Evolutionary conservation across 2,888 invertebrate genomes (phyloP).

Genomic region (Encarsia formosa): DNA sequence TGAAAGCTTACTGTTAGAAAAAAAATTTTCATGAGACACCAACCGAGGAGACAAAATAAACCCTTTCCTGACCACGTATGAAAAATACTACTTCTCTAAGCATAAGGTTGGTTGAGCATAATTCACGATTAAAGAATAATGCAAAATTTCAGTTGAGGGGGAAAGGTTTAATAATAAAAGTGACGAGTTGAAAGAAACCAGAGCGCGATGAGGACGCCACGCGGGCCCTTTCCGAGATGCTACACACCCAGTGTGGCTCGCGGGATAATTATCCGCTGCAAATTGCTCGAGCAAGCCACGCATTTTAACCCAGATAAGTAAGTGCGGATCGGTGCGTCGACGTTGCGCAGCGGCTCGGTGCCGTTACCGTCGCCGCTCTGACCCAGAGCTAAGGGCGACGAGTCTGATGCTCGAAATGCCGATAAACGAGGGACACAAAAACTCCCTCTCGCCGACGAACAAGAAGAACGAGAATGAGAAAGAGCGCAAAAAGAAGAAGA

Average conservation of each 20-base stretch:
- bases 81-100: too few relatives aligned
- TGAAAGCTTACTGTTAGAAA: too few relatives aligned
- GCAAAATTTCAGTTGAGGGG: too few relatives aligned
- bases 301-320: constrained; percentile 29
- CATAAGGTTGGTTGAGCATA: too few relatives aligned
- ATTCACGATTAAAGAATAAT: too few relatives aligned
- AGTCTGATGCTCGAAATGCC: too few relatives aligned
- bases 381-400: constrained; percentile 28
- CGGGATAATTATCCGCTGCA: constrained; percentile 14
- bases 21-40: too few relatives aligned
- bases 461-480: not conserved
- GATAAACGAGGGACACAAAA: not conserved
- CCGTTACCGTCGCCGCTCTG: constrained; percentile 24
- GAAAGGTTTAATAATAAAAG: too few relatives aligned
- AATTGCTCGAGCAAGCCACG: constrained; percentile 1
- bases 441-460: not conserved
- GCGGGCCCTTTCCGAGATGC: not conserved
- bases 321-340: not conserved
- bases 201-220: too few relatives aligned
- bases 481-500: not conserved
- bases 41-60: too few relatives aligned
- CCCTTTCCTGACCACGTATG: too few relatives aligned
- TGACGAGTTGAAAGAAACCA: too few relatives aligned
- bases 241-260: not conserved
- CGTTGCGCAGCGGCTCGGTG: constrained; percentile 1